Percentiles rank a stretch among this genome's conserved stretches.
phyloP scores from a whole-genome alignment of 2,797 vertebrate genomes.

The Phrynocephalus forsythii region DNA sequence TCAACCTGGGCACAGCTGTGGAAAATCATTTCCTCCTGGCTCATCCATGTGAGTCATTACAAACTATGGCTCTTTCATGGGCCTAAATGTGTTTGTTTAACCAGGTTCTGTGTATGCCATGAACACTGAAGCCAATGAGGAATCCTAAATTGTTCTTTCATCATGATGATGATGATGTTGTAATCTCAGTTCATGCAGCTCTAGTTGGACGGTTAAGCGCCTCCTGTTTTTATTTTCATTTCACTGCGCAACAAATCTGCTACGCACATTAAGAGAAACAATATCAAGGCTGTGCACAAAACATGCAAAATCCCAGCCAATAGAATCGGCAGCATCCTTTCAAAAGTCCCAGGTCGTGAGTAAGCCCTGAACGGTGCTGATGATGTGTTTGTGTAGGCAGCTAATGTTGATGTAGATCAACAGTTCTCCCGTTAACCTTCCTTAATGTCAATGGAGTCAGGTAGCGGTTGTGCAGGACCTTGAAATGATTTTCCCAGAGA shows the following conservation, averaged over 20 bases:
- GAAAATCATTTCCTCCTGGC: neutral
- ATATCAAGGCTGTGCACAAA: neutral
- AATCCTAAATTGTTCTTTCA: conserved; percentile 3
- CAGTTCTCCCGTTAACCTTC: neutral
- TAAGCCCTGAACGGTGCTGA: neutral
- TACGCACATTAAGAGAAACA: neutral
- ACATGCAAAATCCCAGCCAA: neutral
- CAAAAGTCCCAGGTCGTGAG: neutral
- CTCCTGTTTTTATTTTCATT: neutral
- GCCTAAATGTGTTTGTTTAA: neutral
- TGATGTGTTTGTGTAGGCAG: neutral
- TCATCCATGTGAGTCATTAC: neutral
- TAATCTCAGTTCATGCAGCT: neutral
- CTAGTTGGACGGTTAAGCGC: neutral
- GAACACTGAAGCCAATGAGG: neutral
- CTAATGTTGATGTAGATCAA: neutral
- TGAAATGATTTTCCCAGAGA: neutral
- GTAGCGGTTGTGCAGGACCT: neutral
- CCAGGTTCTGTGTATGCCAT: neutral
- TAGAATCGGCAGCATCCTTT: neutral
- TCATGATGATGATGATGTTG: neutral
- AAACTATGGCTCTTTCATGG: neutral
- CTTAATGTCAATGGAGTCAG: neutral
- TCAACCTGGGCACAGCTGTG: neutral
- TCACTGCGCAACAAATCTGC: neutral